Conservation (phyloP, 2,113 vertebrate genomes). For the Oreotrochilus melanogaster region DNA sequence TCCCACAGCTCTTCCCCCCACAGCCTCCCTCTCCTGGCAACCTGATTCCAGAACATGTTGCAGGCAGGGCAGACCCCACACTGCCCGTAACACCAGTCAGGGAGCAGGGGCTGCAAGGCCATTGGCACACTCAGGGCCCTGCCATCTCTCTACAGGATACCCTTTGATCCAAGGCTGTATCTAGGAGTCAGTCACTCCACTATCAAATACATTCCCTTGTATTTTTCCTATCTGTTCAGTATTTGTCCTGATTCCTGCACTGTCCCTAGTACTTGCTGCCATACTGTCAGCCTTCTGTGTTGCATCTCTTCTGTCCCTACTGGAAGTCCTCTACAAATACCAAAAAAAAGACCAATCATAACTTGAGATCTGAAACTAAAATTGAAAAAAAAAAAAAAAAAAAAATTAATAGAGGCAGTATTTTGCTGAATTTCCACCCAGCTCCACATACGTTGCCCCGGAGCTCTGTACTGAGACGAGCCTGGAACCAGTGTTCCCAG, state of each 20-base stretch:
- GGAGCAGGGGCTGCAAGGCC: neutral
- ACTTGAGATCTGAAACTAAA: neutral
- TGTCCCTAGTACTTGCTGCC: neutral
- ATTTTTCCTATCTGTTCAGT: neutral
- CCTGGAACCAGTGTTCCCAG: neutral
- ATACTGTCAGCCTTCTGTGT: neutral
- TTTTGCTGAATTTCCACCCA: neutral
- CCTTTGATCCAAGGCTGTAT: neutral
- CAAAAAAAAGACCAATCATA: neutral
- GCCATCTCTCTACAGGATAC: neutral
- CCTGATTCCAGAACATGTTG: neutral
- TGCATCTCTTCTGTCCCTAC: neutral
- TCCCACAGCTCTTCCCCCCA: neutral
- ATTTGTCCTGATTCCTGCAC: neutral
- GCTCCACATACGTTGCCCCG: neutral
- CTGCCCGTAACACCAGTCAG: neutral
- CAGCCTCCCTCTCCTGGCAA: neutral
- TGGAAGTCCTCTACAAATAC: neutral
- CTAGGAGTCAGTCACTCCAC: neutral
- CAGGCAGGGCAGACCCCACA: rapidly evolving
- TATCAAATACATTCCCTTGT: neutral
- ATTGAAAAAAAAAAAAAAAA: too few species aligned
- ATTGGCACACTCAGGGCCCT: neutral
- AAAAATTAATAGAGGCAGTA: neutral
- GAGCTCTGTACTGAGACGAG: neutral